Evolutionary conservation across 2,113 vertebrate genomes (phyloP).

Genomic region (Hippocampus abdominalis): DNA sequence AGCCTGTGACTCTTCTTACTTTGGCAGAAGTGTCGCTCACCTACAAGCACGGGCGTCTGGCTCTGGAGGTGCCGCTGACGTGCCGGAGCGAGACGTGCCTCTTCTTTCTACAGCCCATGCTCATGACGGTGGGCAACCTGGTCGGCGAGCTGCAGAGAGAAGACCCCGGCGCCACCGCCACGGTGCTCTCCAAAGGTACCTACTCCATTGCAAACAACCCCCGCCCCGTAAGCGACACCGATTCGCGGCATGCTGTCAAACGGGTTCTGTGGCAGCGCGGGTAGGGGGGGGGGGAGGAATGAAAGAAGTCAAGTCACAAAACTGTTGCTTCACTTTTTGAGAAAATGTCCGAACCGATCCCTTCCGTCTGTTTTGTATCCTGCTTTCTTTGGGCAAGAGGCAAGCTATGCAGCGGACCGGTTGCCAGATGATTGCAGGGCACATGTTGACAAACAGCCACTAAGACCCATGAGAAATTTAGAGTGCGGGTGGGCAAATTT

Average conservation of each 20-base stretch:
- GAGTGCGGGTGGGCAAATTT: no score
- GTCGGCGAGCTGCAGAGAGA: constrained; percentile 79
- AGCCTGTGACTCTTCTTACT: neutral
- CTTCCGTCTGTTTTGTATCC: no score
- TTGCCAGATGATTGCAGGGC: neutral
- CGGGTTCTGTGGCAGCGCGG: neutral
- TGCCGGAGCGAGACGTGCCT: constrained; percentile 85
- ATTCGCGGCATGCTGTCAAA: neutral
- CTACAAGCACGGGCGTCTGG: constrained; percentile 82
- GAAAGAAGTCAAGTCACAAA: neutral
- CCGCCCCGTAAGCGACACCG: neutral
- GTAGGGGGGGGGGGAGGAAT: no score
- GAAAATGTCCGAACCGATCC: no score
- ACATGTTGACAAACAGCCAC: neutral
- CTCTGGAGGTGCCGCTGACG: constrained; percentile 81
- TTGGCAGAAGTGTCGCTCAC: constrained; percentile 74
- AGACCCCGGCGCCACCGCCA: constrained; percentile 77
- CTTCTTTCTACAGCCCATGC: constrained; percentile 81
- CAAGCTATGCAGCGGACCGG: no score
- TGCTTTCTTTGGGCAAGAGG: no score
- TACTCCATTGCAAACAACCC: neutral
- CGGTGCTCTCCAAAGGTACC: constrained; percentile 75
- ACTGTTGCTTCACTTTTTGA: neutral
- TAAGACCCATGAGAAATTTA: neutral
- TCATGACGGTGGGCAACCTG: constrained; percentile 80